Evolutionary conservation across 2,888 invertebrate genomes (phyloP), one percentile per base, ranked within the genome.

Genomic region (Cataglyphis rosenhaueri): DNA sequence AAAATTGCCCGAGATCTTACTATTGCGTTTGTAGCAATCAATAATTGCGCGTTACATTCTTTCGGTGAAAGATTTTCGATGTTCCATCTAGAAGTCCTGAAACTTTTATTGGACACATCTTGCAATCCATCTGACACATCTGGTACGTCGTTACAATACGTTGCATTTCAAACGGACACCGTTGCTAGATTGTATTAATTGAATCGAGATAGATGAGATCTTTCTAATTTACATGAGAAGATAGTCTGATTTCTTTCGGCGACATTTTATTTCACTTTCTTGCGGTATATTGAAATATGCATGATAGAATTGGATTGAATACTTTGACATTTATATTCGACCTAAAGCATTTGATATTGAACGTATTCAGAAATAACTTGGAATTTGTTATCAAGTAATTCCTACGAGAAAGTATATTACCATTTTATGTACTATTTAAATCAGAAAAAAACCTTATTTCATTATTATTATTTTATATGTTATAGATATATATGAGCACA

Each of bases 81-180:
- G 73, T 78, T 57, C 21, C 32, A 44, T 41, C 15, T 12, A 41
- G 10, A 70, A 78, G 57, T 59, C 29, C 73, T 29, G 41, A 78
- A 71, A 57, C 73, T 71, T 71, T 78, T 78, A 78, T 78, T 78
- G 41, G 73, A 55, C 71, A 78, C 21, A 78, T 71, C 57, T 78
- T 78, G 57, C 25, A 78, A 57, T 57, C 21, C 21, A 12, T 32
- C 18, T 41, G 78, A 78, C 73, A 71, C 71, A 32, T 65, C n/a
- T 25, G 25, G 25, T 25, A 25, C 38, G 12, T 57, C 57, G 29
- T 71, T 78, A 32, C 75, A 66, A 76, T 55, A 65, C 66, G 21
- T 38, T 38, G 38, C 52, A 25, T 25, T 65, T 35, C 66, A 25
- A 48, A 15, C 15, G 29, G 15, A 73, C 3, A 66, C 15, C 38